Base-by-base conservation (phyloP, 2,113 vertebrate species). In the Colaptes auratus region DNA sequence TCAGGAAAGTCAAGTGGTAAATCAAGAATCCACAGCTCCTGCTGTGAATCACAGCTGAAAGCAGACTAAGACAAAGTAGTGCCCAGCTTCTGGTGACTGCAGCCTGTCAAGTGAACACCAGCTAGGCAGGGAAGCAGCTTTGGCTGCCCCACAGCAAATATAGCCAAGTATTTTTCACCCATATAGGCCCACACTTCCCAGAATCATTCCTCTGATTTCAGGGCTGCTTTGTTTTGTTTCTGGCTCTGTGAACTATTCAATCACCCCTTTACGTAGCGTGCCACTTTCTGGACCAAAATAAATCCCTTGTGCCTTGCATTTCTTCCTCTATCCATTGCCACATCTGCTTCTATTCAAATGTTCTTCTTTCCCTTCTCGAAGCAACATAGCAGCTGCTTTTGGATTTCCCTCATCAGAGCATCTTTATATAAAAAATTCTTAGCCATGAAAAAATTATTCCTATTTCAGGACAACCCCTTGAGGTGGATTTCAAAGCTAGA, bases 381-480 rank as follows among this genome's bases (percentile, higher is more conserved):
- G 69, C 53, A 92, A 24, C 16, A 72, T 23, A 91, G 44, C 87
- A 93, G 88, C 94, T 95, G 93, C 27, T 87, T 92, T 95, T 95
- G 93, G 94, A 95, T 96, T 96, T 97, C 82, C 95, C 89, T 92
- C 88, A 95, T 95, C 82, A 96, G 64, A 95, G 64, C 53, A 89
- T 86, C 92, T 91, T 96, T 90, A 88, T 80, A 70, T 80, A 81
- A 92, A 95, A 95, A 83, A 16, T 80, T 92, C 84, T 89, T 82
- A 95, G 75, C 58, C 44, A 88, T 76, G 82, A 71, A 91, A 44
- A 92, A 96, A 74, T 80, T 95, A 94, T 96, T 95, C 94, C 60
- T 96, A 83, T 90, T 90, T 94, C 88, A 93, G 92, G 92, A 96
- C 76, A 93, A 86, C 73, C 89, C 92, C 31, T 77, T 92, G 52